Conservation (phyloP, 2,797 vertebrate genomes). For the Arnoldichthys spilopterus region DNA sequence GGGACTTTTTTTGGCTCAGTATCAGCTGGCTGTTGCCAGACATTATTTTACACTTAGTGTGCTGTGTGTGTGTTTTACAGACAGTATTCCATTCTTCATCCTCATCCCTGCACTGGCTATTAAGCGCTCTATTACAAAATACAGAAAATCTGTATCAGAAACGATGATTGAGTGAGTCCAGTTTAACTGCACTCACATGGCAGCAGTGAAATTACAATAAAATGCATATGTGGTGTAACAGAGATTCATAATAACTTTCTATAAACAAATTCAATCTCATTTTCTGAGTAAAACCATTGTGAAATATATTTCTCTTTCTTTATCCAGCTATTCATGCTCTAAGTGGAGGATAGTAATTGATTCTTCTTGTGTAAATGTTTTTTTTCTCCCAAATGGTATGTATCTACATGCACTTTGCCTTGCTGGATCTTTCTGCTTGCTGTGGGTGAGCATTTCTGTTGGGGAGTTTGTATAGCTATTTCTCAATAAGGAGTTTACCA, state of each 20-base stretch:
- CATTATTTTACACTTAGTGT: slow-evolving; percentile 27
- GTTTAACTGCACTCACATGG: slow-evolving; percentile 14
- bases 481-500: too few relatives aligned
- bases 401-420: too few relatives aligned
- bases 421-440: too few relatives aligned
- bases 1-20: slow-evolving; percentile 37
- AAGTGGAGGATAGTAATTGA: not conserved
- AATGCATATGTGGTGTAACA: slow-evolving; percentile 17
- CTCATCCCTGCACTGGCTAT: slow-evolving; percentile 31
- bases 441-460: too few relatives aligned
- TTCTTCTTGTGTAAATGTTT: too few relatives aligned
- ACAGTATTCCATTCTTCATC: slow-evolving; percentile 36
- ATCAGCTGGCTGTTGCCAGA: slow-evolving; percentile 29
- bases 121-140: slow-evolving; percentile 50
- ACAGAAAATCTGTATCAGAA: slow-evolving; percentile 21
- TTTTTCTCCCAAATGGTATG: too few relatives aligned
- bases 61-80: not conserved
- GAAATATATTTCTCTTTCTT: not conserved
- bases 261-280: not conserved
- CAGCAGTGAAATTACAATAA: slow-evolving; percentile 25
- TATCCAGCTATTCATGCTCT: not conserved
- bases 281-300: not conserved
- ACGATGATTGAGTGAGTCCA: slow-evolving; percentile 15
- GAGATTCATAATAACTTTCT: slow-evolving; percentile 9
- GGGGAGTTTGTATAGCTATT: too few relatives aligned